Evolutionary conservation across 1,140 invertebrate genomes (phyloP).

Genomic region (Anastatus disparis): DNA sequence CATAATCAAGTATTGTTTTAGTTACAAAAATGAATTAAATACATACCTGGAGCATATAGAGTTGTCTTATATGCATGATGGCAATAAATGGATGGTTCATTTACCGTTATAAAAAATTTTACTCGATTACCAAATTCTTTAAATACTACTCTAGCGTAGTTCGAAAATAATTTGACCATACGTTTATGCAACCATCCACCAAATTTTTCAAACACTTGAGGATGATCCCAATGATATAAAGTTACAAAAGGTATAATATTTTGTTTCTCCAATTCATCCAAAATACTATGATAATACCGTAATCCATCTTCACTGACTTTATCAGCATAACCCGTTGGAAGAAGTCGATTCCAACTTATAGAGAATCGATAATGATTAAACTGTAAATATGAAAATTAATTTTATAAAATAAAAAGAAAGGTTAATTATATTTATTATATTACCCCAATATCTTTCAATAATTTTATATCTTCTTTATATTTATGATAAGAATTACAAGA

Average conservation of each 20-base stretch:
- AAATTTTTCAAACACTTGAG: slow-evolving; percentile 63
- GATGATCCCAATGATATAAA: slow-evolving; percentile 69
- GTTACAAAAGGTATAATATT: slow-evolving; percentile 67
- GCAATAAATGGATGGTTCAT: slow-evolving; percentile 65
- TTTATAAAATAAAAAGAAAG: background rate
- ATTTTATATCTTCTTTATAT: slow-evolving; percentile 64
- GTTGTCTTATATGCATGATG: slow-evolving; percentile 48
- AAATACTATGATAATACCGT: slow-evolving; percentile 69
- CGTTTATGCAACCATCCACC: slow-evolving; percentile 72
- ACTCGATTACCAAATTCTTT: slow-evolving; percentile 62
- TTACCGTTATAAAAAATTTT: slow-evolving; percentile 65
- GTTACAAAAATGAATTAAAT: background rate
- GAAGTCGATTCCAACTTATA: slow-evolving; percentile 70
- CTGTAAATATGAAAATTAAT: slow-evolving; percentile 44
- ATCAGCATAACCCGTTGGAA: slow-evolving; percentile 69
- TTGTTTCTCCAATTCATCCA: slow-evolving; percentile 68
- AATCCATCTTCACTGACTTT: slow-evolving; percentile 68
- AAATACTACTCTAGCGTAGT: slow-evolving; percentile 67
- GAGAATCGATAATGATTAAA: slow-evolving; percentile 70
- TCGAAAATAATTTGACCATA: slow-evolving; percentile 68
- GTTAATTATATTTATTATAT: slow-evolving; percentile 17
- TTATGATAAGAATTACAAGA: slow-evolving; percentile 66
- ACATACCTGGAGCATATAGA: slow-evolving; percentile 47
- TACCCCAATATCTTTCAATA: slow-evolving; percentile 66
- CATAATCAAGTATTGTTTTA: no score